These are phyloP conservation scores for Epizoanthus ramosus DNA, from an alignment of 92 coral and sea anemone genomes.

Conservation along the genomic window DNA sequence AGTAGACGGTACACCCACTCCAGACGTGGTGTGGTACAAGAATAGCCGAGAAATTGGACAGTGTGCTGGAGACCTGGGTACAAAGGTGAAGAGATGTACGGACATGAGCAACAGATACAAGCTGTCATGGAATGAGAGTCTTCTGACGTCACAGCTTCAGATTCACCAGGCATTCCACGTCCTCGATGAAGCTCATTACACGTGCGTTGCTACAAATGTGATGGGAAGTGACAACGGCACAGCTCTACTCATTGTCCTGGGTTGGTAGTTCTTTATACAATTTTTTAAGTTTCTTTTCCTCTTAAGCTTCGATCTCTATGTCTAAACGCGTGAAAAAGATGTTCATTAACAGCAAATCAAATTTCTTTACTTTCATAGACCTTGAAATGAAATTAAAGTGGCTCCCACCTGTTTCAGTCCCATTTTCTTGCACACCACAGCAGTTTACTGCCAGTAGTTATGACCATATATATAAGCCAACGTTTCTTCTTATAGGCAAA, in stretches of 20 bases:
- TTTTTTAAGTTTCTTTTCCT: too few species aligned
- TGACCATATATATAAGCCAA: too few species aligned
- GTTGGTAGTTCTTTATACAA: slow-evolving; percentile 25
- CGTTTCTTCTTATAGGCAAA: too few species aligned
- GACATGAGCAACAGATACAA: slow-evolving; percentile 8
- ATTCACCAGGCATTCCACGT: slow-evolving; percentile 67
- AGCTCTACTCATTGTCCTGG: slow-evolving; percentile 48
- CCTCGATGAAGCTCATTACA: slow-evolving; percentile 68
- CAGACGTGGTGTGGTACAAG: slow-evolving; percentile 74
- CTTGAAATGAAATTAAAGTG: too few species aligned
- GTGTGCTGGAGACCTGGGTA: slow-evolving; percentile 59
- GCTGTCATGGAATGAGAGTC: slow-evolving; percentile 26
- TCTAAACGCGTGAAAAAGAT: too few species aligned
- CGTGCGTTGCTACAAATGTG: slow-evolving; percentile 63
- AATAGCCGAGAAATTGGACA: slow-evolving; percentile 58
- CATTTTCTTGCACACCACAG: too few species aligned
- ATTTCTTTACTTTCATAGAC: too few species aligned
- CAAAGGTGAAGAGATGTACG: slow-evolving; percentile 12
- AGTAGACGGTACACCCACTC: slow-evolving; percentile 56
- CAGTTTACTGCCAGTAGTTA: too few species aligned
- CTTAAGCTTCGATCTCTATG: too few species aligned
- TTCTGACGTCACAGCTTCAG: slow-evolving; percentile 53
- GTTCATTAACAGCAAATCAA: too few species aligned
- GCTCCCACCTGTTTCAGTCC: too few species aligned
- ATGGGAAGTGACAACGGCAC: slow-evolving; percentile 50